Percentiles rank a stretch among this genome's conserved stretches.
phyloP scores from a whole-genome alignment of 1,140 invertebrate species.

The Pogonognathellus flavescens region DNA sequence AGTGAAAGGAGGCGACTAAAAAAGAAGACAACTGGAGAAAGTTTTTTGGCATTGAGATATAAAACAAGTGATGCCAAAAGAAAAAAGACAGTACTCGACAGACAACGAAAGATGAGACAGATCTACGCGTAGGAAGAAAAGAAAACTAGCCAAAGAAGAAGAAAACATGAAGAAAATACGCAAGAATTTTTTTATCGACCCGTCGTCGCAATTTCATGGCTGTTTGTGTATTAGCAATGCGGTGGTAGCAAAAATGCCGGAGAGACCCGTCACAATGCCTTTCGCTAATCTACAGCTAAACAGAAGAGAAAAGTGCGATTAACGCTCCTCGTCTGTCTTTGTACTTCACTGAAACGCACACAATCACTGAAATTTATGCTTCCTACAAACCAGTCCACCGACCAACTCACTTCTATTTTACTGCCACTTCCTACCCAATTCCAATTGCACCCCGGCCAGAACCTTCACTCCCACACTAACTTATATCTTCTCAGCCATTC shows the following conservation, averaged over 20 bases:
- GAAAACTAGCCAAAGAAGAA: background rate
- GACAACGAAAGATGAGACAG: too few species aligned
- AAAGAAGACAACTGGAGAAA: constrained; percentile 4
- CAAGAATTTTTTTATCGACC: background rate
- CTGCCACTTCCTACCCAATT: background rate
- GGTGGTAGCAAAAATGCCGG: too few species aligned
- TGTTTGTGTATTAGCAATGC: background rate
- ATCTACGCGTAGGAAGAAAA: background rate
- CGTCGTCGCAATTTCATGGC: too few species aligned
- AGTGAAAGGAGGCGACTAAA: background rate
- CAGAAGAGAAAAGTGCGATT: too few species aligned
- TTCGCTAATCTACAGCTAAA: too few species aligned
- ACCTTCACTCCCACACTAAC: background rate
- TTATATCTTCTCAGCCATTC: background rate
- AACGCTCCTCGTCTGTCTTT: too few species aligned
- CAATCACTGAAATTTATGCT: too few species aligned
- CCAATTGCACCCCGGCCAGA: background rate
- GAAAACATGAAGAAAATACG: background rate
- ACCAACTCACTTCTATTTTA: background rate
- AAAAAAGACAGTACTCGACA: background rate
- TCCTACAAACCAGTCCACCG: too few species aligned
- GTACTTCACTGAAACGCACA: too few species aligned
- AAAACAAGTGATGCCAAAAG: background rate
- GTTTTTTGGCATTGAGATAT: background rate
- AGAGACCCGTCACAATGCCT: too few species aligned